Conservation (phyloP, 53 echinoderm and acorn worm species). For the Antedon mediterranea region DNA sequence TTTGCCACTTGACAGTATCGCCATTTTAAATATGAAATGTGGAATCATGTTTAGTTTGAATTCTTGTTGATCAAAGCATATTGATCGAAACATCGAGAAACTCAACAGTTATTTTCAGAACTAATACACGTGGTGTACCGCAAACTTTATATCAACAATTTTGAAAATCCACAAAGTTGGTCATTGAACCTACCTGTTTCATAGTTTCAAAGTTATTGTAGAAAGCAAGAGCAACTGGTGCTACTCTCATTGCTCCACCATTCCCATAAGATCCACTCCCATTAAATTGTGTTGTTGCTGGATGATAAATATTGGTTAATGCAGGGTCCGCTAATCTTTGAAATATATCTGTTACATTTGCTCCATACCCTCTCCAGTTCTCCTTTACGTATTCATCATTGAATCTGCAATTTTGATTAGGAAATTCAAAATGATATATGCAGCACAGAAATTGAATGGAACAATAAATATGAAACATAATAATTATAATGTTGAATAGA, state of each 20-base stretch:
- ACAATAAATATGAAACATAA: neutral
- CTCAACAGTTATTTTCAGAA: too few relatives aligned
- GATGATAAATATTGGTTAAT: conserved; percentile 44
- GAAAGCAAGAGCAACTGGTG: conserved; percentile 53
- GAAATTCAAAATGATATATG: too few relatives aligned
- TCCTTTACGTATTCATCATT: conserved; percentile 40
- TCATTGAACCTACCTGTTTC: conserved; percentile 42
- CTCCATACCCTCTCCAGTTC: conserved; percentile 65
- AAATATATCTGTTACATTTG: conserved; percentile 37
- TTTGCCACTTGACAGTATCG: too few relatives aligned
- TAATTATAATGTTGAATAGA: too few relatives aligned
- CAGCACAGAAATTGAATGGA: too few relatives aligned
- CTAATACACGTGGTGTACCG: too few relatives aligned
- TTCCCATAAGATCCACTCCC: conserved; percentile 94
- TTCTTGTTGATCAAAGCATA: too few relatives aligned
- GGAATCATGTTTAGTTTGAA: too few relatives aligned
- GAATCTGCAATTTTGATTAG: conserved; percentile 29
- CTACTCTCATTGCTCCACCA: conserved; percentile 91
- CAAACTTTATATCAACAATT: too few relatives aligned
- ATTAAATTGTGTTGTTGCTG: conserved; percentile 58
- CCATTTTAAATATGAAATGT: too few relatives aligned
- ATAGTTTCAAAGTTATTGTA: conserved; percentile 37
- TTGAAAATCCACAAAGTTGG: too few relatives aligned
- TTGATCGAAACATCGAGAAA: too few relatives aligned
- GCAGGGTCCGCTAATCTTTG: conserved; percentile 19